Conservation (phyloP, 2,113 vertebrate species). For the Oxyura jamaicensis region DNA sequence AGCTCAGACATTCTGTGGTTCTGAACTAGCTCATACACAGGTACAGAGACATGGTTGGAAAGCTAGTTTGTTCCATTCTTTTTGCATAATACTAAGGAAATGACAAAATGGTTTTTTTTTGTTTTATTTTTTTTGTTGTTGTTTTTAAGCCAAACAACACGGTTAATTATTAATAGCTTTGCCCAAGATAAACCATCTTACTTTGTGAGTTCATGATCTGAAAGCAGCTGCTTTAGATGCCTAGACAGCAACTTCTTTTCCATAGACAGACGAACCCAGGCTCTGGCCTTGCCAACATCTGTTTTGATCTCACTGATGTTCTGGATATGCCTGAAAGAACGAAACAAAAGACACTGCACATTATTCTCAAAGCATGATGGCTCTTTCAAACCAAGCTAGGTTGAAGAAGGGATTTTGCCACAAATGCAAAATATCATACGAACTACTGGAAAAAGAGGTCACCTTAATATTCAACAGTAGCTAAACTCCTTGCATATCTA, state of each 20-base stretch:
- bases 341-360: not conserved
- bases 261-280: constrained; percentile 98
- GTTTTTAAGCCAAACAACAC: not conserved
- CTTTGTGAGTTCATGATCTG: constrained; percentile 96
- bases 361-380: not conserved
- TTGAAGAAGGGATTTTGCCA: not conserved
- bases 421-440: not conserved
- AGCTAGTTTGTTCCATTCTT: not conserved
- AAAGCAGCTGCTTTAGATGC: constrained; percentile 95
- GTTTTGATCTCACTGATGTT: constrained; percentile 98
- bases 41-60: not conserved
- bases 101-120: not conserved
- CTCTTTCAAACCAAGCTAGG: not conserved
- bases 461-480: not conserved
- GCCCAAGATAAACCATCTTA: constrained; percentile 71
- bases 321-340: constrained; percentile 89
- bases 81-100: not conserved
- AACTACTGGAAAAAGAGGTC: not conserved
- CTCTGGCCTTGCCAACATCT: constrained; percentile 95
- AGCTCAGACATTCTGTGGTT: too few relatives aligned
- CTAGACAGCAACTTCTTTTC: constrained; percentile 98
- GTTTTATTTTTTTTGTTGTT: too few relatives aligned
- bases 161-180: not conserved
- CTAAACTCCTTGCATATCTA: not conserved
- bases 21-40: not conserved